Percentiles rank a stretch among this genome's conserved stretches.
These are phyloP conservation scores for Coranthus polyacanthus DNA, from an alignment of 2,797 vertebrate genomes.

Conservation along the genomic window DNA sequence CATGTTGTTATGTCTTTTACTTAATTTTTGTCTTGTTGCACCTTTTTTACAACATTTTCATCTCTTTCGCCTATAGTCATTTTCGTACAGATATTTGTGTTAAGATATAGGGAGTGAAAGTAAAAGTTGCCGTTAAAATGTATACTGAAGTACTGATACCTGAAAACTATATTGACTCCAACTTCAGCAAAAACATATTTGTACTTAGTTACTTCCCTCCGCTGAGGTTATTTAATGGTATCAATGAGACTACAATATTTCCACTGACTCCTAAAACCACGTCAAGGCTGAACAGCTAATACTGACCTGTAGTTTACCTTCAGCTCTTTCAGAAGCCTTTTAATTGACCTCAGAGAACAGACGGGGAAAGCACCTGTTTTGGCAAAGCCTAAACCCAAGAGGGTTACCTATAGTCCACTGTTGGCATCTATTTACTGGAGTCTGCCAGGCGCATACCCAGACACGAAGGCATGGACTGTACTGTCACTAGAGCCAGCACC, in stretches of 20 bases:
- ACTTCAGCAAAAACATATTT: too few species aligned
- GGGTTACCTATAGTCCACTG: conserved; percentile 15
- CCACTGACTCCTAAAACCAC: conserved; percentile 28
- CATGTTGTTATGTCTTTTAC: too few species aligned
- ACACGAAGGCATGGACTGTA: conserved; percentile 24
- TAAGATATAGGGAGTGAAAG: too few species aligned
- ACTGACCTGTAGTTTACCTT: conserved; percentile 50
- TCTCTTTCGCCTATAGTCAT: too few species aligned
- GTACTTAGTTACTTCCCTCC: too few species aligned
- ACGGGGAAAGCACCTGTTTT: conserved; percentile 10
- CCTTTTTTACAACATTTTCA: too few species aligned
- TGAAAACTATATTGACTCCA: too few species aligned
- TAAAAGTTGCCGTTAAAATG: too few species aligned
- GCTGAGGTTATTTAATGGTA: conserved; percentile 12
- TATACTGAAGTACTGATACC: too few species aligned
- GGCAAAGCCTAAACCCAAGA: conserved; percentile 13
- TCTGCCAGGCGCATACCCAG: conserved; percentile 19
- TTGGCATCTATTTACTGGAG: conserved; percentile 26
- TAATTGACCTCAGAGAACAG: conserved; percentile 40
- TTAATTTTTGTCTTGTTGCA: too few species aligned
- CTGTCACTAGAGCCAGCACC: conserved; percentile 46
- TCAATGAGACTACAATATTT: conserved; percentile 45
- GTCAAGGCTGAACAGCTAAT: conserved; percentile 8
- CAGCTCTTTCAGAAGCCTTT: conserved; percentile 32
- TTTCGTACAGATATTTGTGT: too few species aligned